Base-by-base conservation (phyloP, 2,888 invertebrate species). In the Athalia circularis region DNA sequence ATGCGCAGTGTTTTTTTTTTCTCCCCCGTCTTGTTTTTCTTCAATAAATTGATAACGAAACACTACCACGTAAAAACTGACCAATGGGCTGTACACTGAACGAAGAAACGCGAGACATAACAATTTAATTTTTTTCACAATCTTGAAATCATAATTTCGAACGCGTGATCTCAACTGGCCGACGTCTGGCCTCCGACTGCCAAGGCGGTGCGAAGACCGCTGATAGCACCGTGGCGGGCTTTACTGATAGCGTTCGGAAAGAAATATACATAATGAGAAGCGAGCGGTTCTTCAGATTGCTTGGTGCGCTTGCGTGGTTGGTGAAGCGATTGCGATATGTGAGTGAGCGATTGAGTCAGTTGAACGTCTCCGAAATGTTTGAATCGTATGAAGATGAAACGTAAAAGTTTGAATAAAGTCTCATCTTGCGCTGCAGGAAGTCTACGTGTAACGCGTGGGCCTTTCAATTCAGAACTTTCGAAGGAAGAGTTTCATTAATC, bases 161-260 rank as follows among this genome's bases (percentile, higher is more conserved):
- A 47, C 61, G 61, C 62, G 62, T 13, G 75, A 75, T 75, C 62
- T 62, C 62, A n/a, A 11, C 75, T 64, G 62, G 75, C 75, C 75
- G 62, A 75, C 75, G 62, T 50, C 50, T 75, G 75, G 62, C 48
- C 75, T 45, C 75, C 61, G 75, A 75, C 75, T 61, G 75, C 29
- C 29, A 29, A 29, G 29, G 29, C 29, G 29, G 64, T 50, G 50
- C 48, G 47, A 5, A 6, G 52, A 61, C 50, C 61, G 75, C 50
- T 75, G 75, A 75, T 75, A 75, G 75, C 75, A 75, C 75, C 11
- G 64, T 50, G 62, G 43, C 75, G 9, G 72, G 29, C 29, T 29
- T 47, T 75, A 75, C 75, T 75, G 75, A 75, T 75, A 75, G 75
- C 59, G 50, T 61, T 61, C 64, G 15, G 61, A 75, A 75, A 62